These are phyloP conservation scores for Octomys mimax DNA, from an alignment of 2,797 vertebrate species.

Conservation along the genomic window DNA sequence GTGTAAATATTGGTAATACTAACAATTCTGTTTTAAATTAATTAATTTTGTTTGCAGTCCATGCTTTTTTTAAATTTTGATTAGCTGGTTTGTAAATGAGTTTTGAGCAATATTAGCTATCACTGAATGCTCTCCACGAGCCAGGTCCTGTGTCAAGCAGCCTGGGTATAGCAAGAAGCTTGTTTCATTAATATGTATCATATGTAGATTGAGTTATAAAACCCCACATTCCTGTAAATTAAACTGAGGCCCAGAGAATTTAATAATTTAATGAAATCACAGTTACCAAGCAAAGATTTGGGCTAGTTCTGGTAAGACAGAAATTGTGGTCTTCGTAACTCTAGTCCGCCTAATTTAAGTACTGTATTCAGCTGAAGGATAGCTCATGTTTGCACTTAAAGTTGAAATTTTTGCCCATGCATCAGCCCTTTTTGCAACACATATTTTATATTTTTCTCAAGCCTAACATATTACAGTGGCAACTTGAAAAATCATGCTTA, in stretches of 20 bases:
- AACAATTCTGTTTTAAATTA: neutral
- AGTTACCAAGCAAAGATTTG: neutral
- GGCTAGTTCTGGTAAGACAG: neutral
- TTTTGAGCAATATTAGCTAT: neutral
- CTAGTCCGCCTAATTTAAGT: neutral
- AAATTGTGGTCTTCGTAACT: neutral
- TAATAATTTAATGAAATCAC: neutral
- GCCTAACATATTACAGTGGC: neutral
- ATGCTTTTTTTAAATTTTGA: neutral
- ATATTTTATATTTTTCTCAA: neutral
- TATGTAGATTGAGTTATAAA: neutral
- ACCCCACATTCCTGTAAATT: neutral
- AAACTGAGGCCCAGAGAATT: neutral
- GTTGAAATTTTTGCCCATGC: neutral
- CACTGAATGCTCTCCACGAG: slow-evolving; percentile 16
- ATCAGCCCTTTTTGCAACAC: neutral
- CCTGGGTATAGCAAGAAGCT: neutral
- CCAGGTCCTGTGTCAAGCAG: neutral
- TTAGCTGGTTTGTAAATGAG: neutral
- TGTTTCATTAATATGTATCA: neutral
- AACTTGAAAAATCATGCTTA: slow-evolving; percentile 18
- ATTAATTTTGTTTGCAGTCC: slow-evolving; percentile 24
- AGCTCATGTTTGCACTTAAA: neutral
- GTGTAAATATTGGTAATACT: neutral
- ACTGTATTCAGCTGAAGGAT: neutral